Evolutionary conservation across 2,113 vertebrate genomes (phyloP), one percentile per base, ranked within the genome.

Genomic region (Protomyctophum bolini): DNA sequence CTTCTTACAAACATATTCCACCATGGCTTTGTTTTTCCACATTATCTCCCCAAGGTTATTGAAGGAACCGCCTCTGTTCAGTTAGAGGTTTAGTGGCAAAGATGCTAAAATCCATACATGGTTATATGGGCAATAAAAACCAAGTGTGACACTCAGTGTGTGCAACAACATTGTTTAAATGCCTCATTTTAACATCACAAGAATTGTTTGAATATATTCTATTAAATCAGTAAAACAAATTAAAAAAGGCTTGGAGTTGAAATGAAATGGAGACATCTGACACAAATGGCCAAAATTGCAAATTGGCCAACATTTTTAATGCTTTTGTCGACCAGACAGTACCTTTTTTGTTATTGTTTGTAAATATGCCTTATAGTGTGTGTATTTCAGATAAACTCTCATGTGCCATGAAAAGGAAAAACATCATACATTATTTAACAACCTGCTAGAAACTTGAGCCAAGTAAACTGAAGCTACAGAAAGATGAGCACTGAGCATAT

Each of bases 101-200:
- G 62, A 66, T 14, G 9, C 11, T 63, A 63, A 86, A 78, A 79
- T 81, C 72, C 67, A 82, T 77, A 70, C 67, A 70, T 79, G 50
- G 79, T 71, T 79, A 63, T 55, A 55, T 15, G 63, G 68, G 15
- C 33, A 71, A 64, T 21, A 68, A 10, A 10, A 59, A 76, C 48
- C 67, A 10, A 63, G 73, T 45, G 66, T 68, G 79, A 73, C 79
- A 56, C 72, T 64, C 70, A 76, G 0, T 51, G 61, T 69, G 70
- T 41, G 33, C 33, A 41, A 41, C 5, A 6, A 41, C 0, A 41
- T 58, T 15, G 50, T 75, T 84, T 76, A 71, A n/a, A 55, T 41
- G 3, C 33, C 33, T 41, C 33, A 41, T 41, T 41, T 41, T 41
- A 41, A 41, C 33, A 41, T 41, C 33, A 41, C 33, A 41, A 41